phyloP scores from a whole-genome alignment of 1,140 invertebrate species.

The Drosophila serrata region DNA sequence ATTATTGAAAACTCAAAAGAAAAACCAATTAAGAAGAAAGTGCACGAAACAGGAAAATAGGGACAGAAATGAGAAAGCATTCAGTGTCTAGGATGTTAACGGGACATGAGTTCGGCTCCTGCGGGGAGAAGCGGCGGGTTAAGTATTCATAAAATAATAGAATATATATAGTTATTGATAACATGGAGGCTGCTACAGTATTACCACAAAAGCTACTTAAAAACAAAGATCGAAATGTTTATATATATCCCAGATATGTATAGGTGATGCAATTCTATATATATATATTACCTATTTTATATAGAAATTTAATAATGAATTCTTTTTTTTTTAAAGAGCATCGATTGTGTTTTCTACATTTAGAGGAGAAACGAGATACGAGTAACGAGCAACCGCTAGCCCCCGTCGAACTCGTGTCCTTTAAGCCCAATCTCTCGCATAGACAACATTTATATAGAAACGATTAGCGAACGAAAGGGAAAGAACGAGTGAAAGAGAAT shows the following conservation, averaged over 20 bases:
- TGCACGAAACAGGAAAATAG: conserved; percentile 13
- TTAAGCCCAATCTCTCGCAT: conserved; percentile 24
- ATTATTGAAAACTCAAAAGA: conserved; percentile 35
- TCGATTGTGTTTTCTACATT: conserved; percentile 68
- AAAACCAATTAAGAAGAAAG: background rate
- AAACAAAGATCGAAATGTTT: conserved; percentile 49
- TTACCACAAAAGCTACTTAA: conserved; percentile 59
- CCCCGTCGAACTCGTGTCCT: conserved; percentile 41
- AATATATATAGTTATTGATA: conserved; percentile 50
- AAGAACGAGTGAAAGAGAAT: background rate
- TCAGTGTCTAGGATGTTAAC: conserved; percentile 37
- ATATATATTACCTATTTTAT: conserved; percentile 36
- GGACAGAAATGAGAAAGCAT: conserved; percentile 3
- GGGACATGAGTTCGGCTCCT: conserved; percentile 40
- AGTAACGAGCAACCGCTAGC: conserved; percentile 9
- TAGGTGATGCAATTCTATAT: conserved; percentile 33
- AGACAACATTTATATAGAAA: conserved; percentile 15
- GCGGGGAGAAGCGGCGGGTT: background rate
- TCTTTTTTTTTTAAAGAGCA: conserved; percentile 60
- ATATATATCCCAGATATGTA: conserved; percentile 32
- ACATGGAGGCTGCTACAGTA: conserved; percentile 84
- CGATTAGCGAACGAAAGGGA: conserved; percentile 3
- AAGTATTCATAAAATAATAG: conserved; percentile 46
- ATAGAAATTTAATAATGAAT: conserved; percentile 40
- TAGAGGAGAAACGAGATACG: conserved; percentile 15